Evolutionary conservation across 1,140 invertebrate species (phyloP), one percentile per base, ranked within the genome.

Genomic region (Leptonema lineaticorne): DNA sequence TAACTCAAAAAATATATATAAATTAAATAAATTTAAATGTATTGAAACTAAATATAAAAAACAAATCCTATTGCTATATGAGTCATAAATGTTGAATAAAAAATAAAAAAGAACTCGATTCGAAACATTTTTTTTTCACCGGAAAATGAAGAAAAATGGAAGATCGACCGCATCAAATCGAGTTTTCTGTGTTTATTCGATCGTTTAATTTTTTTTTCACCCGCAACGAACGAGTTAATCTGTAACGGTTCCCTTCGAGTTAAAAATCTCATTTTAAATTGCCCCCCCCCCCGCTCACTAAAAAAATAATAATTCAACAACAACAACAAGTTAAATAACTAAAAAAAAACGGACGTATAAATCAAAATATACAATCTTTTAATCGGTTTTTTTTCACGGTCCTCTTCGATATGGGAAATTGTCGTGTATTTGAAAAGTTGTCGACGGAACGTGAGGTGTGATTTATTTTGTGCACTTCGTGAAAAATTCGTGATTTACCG

Each of bases 191-290:
- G 50, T 53, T 53, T 53, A 53, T 53, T 53, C 50, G 50, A 53
- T 24, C 50, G 50, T 53, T 53, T 53, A 53, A 53, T 26, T 53
- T 53, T 53, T 26, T 53, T 24, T 53, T 53, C 50, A 53, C 50
- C 20, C 20, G 27, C 27, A 53, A 53, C 27, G 50, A 53, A 53
- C 16, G n/a, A n/a, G n/a, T 53, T 53, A 53, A 53, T 53, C 14
- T 20, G 50, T 26, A 22, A 53, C 50, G 20, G 22, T 26, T 26
- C 22, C 2, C 27, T 26, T 1, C 20, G 50, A 53, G 16, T 53
- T 26, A n/a, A n/a, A n/a, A n/a, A n/a, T n/a, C n/a, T n/a, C n/a
- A n/a, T n/a, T n/a, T n/a, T n/a, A n/a, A n/a, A n/a, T n/a, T n/a
- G n/a, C n/a, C n/a, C n/a, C n/a, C n/a, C n/a, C n/a, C n/a, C n/a